phyloP scores from a whole-genome alignment of 2,113 vertebrate genomes.

The Pogona vitticeps region DNA sequence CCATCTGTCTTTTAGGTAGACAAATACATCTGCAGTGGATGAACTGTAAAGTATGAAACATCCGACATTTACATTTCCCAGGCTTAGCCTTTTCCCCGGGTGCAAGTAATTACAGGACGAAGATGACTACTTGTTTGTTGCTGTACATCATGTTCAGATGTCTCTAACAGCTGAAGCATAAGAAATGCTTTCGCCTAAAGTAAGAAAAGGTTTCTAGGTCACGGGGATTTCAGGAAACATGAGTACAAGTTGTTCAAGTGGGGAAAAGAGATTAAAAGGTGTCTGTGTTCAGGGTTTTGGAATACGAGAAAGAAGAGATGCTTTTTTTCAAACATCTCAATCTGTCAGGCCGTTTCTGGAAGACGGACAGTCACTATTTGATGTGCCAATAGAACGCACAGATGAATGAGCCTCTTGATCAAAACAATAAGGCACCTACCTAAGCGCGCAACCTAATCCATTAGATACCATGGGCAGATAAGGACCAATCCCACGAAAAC shows the following conservation, averaged over 20 bases:
- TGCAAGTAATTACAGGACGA: constrained; percentile 22
- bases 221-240: constrained; percentile 35
- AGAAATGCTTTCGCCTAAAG: constrained; percentile 35
- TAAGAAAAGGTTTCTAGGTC: constrained; percentile 45
- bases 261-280: constrained; percentile 21
- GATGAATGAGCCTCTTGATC: constrained; percentile 62
- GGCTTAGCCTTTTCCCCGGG: background rate
- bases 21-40: background rate
- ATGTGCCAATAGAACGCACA: constrained; percentile 54
- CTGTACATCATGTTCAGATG: constrained; percentile 28
- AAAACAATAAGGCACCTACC: constrained; percentile 56
- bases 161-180: constrained; percentile 38
- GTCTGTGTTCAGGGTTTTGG: constrained; percentile 37
- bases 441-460: constrained; percentile 48
- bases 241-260: constrained; percentile 35
- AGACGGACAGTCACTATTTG: constrained; percentile 58
- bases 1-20: background rate
- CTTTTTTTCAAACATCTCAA: constrained; percentile 42
- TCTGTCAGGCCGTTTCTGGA: constrained; percentile 55
- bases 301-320: constrained; percentile 45
- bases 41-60: background rate
- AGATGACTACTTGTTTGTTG: constrained; percentile 25
- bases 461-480: constrained; percentile 47
- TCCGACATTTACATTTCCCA: constrained; percentile 38
- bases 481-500: constrained; percentile 55